Base-by-base conservation (phyloP, 30 jellyfish, hydroid and myxozoan genomes). In the Turritopsis rubra region DNA sequence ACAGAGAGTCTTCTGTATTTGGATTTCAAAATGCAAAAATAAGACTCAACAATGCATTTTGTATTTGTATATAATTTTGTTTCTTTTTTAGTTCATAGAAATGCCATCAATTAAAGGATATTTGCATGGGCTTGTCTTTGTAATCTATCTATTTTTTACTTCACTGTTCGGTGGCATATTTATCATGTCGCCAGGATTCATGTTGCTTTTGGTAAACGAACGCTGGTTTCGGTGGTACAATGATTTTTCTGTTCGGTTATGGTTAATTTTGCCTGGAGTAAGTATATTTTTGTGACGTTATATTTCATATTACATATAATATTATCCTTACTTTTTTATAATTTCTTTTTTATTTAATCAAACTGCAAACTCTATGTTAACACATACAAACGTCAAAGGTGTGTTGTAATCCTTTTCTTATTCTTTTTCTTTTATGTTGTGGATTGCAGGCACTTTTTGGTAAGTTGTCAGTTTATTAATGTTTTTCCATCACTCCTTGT, bases 261-360 rank as follows among this genome's bases (percentile, higher is more conserved):
- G 98, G 98, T 88, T 92, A 18, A 79, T 83, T 52, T 79, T 87
- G 21, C 98, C 98, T 60, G 96, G 96, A 28, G 98, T 92, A 81
- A 82, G 95, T 80, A 79, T 65, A 18, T 81, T 5, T 26, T n/a
- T 9, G 18, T 1, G 24, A 4, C 18, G 60, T 79, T 28, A 20
- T 28, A 19, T n/a, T 66, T 22, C 17, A 66, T 41, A 66, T 17
- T 25, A n/a, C 17, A 17, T 17, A n/a, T n/a, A 25, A n/a, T 22
- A 8, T 66, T 66, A 8, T n/a, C 17, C 5, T 22, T 3, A 25
- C 8, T 66, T 66, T 66, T 66, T 66, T 16, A 16, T 54, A 21
- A 16, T 54, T 54, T 54, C 72, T 54, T 54, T 54, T 16, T 54
- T 18, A 54, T 54, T 54, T 16, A 54, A 54, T 54, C 18, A 54